A percentile compares a stretch with the other conserved stretches of the same genome.
These are phyloP conservation scores for Meriones psammophilus DNA, from an alignment of 2,797 vertebrate genomes.

Conservation along the genomic window DNA sequence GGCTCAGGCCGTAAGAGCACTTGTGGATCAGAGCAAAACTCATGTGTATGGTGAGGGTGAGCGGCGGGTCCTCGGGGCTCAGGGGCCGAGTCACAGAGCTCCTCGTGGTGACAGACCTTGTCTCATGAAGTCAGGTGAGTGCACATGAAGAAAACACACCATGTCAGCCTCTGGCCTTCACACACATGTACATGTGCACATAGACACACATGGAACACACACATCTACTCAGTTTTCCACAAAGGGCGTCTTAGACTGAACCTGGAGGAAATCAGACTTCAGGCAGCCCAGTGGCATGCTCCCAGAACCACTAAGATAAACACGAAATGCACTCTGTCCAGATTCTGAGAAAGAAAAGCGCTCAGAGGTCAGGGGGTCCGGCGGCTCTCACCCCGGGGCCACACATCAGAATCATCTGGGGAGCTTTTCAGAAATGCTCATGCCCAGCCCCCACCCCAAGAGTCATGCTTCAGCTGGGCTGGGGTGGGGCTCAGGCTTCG, in stretches of 20 bases:
- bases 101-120: neutral
- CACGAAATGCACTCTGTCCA: slow-evolving; percentile 64
- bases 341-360: slow-evolving; percentile 66
- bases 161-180: neutral
- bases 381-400: slow-evolving; percentile 75
- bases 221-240: neutral
- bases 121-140: neutral
- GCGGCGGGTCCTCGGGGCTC: neutral
- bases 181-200: neutral
- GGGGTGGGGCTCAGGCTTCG: slow-evolving; percentile 68
- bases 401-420: slow-evolving; percentile 76
- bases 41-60: neutral
- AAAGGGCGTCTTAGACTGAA: neutral
- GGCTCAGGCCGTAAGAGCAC: neutral
- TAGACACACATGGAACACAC: neutral
- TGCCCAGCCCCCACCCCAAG: slow-evolving; percentile 57
- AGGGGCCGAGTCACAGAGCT: neutral
- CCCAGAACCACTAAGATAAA: slow-evolving; percentile 80
- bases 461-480: slow-evolving; percentile 61
- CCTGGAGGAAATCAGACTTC: slow-evolving; percentile 55
- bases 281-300: slow-evolving; percentile 42
- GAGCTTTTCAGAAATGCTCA: slow-evolving; percentile 67
- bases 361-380: slow-evolving; percentile 74
- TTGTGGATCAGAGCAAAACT: neutral
- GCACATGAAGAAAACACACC: neutral